Conservation (phyloP, 1,140 invertebrate genomes). For the Drosophila erecta region DNA sequence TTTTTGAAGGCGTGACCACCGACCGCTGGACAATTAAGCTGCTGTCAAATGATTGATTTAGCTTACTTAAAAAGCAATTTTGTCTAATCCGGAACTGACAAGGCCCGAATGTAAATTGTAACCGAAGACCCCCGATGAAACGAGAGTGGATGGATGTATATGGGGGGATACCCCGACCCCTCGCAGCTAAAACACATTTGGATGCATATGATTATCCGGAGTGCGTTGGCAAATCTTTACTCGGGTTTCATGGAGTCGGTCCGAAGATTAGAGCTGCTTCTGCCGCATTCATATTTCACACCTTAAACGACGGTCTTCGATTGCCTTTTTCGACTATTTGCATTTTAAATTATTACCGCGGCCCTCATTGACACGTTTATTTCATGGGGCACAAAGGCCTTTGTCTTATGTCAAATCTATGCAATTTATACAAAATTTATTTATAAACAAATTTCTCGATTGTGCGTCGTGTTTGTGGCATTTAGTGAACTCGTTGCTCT, state of each 20-base stretch:
- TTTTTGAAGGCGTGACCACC: constrained; percentile 39
- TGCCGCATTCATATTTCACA: constrained; percentile 75
- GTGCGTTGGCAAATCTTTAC: constrained; percentile 71
- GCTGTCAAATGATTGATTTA: constrained; percentile 77
- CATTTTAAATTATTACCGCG: constrained; percentile 75
- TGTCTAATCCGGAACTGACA: constrained; percentile 63
- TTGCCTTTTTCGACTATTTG: constrained; percentile 69
- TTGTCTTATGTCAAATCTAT: constrained; percentile 63
- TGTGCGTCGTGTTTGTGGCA: constrained; percentile 49
- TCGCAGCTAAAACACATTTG: constrained; percentile 6
- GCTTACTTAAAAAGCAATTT: constrained; percentile 79
- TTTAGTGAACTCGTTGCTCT: constrained; percentile 54
- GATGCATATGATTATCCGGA: constrained; percentile 64
- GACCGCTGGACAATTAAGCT: constrained; percentile 60
- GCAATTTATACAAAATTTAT: constrained; percentile 60
- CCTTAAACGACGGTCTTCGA: constrained; percentile 69
- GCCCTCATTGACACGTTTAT: constrained; percentile 78
- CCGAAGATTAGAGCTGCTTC: constrained; percentile 15
- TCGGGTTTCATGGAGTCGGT: constrained; percentile 23
- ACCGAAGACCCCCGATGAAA: constrained; percentile 33
- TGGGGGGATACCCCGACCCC: constrained; percentile 24
- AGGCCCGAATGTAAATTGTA: constrained; percentile 30
- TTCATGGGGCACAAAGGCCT: constrained; percentile 63
- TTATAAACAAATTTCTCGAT: constrained; percentile 71
- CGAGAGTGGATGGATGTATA: constrained; percentile 13